These are phyloP conservation scores for Proterorhinus semilunaris DNA, from an alignment of 2,113 vertebrate species.

Conservation along the genomic window DNA sequence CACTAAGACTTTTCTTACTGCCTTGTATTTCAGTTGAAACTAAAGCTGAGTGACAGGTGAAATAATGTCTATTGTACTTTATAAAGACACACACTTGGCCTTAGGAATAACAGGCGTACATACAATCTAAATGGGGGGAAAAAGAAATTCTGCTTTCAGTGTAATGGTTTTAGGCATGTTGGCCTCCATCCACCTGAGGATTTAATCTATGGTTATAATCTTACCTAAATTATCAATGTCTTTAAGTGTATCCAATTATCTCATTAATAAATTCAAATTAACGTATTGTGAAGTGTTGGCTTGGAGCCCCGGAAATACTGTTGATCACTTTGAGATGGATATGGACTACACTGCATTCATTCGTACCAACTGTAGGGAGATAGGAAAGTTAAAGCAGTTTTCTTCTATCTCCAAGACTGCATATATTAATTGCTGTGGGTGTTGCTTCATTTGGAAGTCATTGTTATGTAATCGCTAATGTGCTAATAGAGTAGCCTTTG, in stretches of 20 bases:
- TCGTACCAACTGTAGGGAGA: too few species aligned
- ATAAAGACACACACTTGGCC: not conserved
- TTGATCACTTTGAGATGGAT: too few species aligned
- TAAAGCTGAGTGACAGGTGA: constrained; percentile 1
- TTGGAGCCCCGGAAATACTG: too few species aligned
- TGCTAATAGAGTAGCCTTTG: not conserved
- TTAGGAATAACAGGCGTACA: not conserved
- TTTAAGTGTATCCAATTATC: too few species aligned
- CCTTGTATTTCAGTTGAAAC: constrained; percentile 20
- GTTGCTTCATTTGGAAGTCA: not conserved
- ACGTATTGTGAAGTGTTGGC: too few species aligned
- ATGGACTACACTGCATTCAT: too few species aligned
- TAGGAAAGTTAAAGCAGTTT: too few species aligned
- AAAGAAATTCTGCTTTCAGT: not conserved
- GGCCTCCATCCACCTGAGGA: not conserved
- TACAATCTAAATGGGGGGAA: not conserved
- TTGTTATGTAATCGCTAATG: not conserved
- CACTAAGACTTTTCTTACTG: constrained; percentile 14
- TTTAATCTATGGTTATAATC: not conserved
- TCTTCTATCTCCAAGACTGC: too few species aligned
- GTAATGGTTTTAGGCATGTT: not conserved
- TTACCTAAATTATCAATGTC: not conserved
- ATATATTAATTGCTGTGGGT: too few species aligned
- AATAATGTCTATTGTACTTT: not conserved
- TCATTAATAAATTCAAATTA: too few species aligned